These are phyloP conservation scores for Metalampra italica DNA, from an alignment of 2,888 invertebrate genomes.

Conservation along the genomic window DNA sequence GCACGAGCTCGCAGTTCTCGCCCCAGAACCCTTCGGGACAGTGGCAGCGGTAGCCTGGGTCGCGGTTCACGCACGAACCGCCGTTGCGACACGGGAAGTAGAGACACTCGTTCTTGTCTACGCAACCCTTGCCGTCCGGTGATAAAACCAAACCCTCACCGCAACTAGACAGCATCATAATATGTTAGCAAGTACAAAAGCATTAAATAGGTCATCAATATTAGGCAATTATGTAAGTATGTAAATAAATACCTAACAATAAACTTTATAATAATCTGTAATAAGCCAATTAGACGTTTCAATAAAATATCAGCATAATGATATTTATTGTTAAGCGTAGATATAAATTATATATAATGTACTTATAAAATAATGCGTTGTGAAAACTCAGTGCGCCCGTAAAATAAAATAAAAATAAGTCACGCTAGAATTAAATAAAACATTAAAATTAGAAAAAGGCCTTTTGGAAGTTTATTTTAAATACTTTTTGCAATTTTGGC, in stretches of 20 bases:
- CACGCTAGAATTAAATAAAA: neutral
- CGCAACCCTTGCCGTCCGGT: conserved; percentile 94
- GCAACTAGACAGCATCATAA: conserved; percentile 83
- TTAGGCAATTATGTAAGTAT: conserved; percentile 11
- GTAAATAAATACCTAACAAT: conserved; percentile 4
- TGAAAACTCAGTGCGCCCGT: conserved; percentile 33
- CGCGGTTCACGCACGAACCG: conserved; percentile 94
- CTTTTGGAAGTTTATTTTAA: too few relatives aligned
- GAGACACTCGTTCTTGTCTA: conserved; percentile 97
- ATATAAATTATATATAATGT: conserved; percentile 10
- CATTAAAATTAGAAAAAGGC: neutral
- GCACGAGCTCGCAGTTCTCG: conserved; percentile 94
- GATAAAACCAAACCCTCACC: conserved; percentile 95
- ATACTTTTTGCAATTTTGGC: too few relatives aligned
- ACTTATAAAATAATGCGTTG: conserved; percentile 6
- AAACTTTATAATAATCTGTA: neutral
- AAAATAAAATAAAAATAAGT: conserved; percentile 7
- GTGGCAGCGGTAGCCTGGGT: conserved; percentile 92
- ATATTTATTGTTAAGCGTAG: neutral
- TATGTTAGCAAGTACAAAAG: conserved; percentile 16
- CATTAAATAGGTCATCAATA: neutral
- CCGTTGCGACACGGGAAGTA: conserved; percentile 96
- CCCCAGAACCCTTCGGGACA: conserved; percentile 96
- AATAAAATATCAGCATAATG: conserved; percentile 24
- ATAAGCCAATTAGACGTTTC: neutral